phyloP scores from a whole-genome alignment of 2,888 invertebrate species.

The Melolontha melolontha region DNA sequence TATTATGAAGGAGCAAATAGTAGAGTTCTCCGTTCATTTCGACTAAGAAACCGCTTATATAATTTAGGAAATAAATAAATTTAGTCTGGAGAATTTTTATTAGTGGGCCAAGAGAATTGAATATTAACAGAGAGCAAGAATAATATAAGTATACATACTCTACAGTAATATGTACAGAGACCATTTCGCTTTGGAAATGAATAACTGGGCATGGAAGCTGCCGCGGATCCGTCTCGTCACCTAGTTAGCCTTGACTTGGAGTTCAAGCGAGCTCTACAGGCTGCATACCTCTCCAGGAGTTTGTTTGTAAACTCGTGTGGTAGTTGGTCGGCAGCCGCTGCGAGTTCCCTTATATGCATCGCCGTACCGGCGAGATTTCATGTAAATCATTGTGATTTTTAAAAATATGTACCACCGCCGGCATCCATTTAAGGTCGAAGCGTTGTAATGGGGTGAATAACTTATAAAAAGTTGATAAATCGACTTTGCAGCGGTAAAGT shows the following conservation, averaged over 20 bases:
- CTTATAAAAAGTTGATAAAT: constrained; percentile 27
- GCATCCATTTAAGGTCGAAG: constrained; percentile 25
- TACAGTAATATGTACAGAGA: constrained; percentile 3
- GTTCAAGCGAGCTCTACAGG: constrained; percentile 50
- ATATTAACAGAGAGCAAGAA: no score
- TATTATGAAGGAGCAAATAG: no score
- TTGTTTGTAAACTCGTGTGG: constrained; percentile 33
- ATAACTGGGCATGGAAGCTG: constrained; percentile 38
- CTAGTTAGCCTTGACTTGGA: constrained; percentile 59
- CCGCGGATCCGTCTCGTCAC: constrained; percentile 48
- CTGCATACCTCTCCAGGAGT: constrained; percentile 43
- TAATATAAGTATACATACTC: background rate
- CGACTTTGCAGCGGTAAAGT: constrained; percentile 7
- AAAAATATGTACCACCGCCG: constrained; percentile 13
- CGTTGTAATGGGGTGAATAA: constrained; percentile 23
- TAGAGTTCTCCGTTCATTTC: no score
- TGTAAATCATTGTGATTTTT: constrained; percentile 30
- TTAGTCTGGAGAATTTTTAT: no score
- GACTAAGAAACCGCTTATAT: no score
- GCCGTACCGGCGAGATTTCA: constrained; percentile 16
- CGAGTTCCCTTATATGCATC: constrained; percentile 12
- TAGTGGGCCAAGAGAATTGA: no score
- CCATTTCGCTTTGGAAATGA: constrained; percentile 24
- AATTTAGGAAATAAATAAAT: no score
- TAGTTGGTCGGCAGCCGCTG: constrained; percentile 14